Percentiles rank a stretch among this genome's conserved stretches.
These are phyloP conservation scores for Chondrilla cf. caribensis DNA, from an alignment of 37 sponge, comb jelly and placozoan species.

Conservation along the genomic window DNA sequence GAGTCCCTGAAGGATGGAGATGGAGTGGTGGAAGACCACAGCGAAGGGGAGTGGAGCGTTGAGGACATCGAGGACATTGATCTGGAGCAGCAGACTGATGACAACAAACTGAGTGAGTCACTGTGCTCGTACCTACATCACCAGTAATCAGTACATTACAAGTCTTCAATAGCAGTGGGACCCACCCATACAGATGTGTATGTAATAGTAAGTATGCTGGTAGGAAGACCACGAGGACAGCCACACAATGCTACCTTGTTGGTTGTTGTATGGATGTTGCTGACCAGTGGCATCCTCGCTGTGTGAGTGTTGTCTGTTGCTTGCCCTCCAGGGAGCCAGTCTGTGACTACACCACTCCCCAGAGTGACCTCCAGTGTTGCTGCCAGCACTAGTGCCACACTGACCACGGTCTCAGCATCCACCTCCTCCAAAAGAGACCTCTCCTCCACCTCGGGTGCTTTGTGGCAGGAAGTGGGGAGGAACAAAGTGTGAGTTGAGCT, in stretches of 20 bases:
- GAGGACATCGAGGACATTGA: conserved; percentile 42
- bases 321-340: too few species aligned
- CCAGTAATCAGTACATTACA: too few species aligned
- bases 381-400: conserved; percentile 15
- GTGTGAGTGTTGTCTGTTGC: too few species aligned
- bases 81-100: conserved; percentile 52
- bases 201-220: too few species aligned
- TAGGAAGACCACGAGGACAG: too few species aligned
- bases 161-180: too few species aligned
- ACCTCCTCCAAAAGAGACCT: not conserved
- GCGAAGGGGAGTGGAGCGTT: conserved; percentile 13
- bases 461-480: conserved; percentile 21
- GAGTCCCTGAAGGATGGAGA: not conserved
- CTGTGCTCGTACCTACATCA: too few species aligned
- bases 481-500: conserved; percentile 10
- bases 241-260: too few species aligned
- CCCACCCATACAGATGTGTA: too few species aligned
- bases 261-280: too few species aligned
- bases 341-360: too few species aligned
- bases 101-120: conserved; percentile 63
- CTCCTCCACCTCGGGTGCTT: not conserved
- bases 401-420: conserved; percentile 8
- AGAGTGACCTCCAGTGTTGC: conserved; percentile 20
- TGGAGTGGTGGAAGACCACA: not conserved
- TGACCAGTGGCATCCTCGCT: too few species aligned